Evolutionary conservation across 1,140 invertebrate genomes (phyloP), one percentile per base, ranked within the genome.

Genomic region (Semibalanus balanoides): DNA sequence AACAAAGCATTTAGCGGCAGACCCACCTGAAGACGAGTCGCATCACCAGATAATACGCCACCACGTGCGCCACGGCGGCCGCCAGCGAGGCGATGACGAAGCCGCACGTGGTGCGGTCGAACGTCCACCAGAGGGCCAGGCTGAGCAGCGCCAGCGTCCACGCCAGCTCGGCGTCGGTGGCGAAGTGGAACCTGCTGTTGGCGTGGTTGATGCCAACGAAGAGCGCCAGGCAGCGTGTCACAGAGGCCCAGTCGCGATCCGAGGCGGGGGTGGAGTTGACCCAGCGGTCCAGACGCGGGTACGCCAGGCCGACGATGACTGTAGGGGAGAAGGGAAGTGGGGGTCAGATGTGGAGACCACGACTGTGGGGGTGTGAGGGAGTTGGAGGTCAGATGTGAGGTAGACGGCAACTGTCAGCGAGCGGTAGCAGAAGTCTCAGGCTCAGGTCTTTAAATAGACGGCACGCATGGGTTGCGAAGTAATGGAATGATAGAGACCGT

Each of bases 141-240:
- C 83, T 84, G 82, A 85, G 83, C 0, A 83, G 83, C 28, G 83
- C 81, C 70, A 85, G 77, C 29, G 84, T 83, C 64, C 85, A 78
- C 0, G 83, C 83, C 69, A 85, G 80, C 79, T 85, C 84, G 74
- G 83, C 78, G 76, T 85, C 84, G 76, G 83, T 84, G 51, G 82
- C 82, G 82, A 85, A 85, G 76, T 84, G 83, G 73, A 85, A 82
- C 83, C 84, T 85, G 84, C 85, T 43, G 82, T 83, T 85, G 30
- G 85, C 85, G 79, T 86, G 84, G 77, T 86, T 86, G 75, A 86
- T 85, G 31, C 85, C 85, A 31, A 86, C 84, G 81, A 85, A 86
- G 29, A 86, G 82, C n/a, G 84, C 84, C 0, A 85, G 81, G 79
- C 85, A 85, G 79, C 84, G 78, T 82, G 86, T 83, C 5, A 86